Evolutionary conservation across 1,140 invertebrate genomes (phyloP), one percentile per base, ranked within the genome.

Genomic region (Drosophila sucinea): DNA sequence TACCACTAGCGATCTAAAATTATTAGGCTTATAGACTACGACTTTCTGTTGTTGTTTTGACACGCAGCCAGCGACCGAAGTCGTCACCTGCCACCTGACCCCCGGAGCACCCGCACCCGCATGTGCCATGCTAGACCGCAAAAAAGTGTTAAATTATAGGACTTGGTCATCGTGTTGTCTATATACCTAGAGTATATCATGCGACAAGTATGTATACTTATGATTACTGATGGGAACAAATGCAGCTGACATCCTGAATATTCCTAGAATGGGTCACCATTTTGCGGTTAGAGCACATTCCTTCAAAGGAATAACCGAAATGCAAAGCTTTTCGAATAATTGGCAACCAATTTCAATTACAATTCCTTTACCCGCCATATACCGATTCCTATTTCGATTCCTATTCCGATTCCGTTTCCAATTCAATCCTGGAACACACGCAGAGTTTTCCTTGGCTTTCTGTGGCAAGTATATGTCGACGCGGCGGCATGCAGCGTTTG

Each of bases 121-220:
- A 38, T 38, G 25, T 51, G 23, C 23, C 44, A 51, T 23, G 23
- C 23, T 8, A 54, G 75, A 87, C 83, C 83, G 79, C 84, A 87
- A 79, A 82, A 61, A 71, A 79, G 83, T 83, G 84, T 89, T 89
- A 83, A 87, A 87, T 87, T 87, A 87, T 87, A 87, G 83, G 77
- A 85, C 73, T 69, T 70, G 60, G 81, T 60, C 73, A 67, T 58
- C 62, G 6, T 35, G 47, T 60, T 66, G 23, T 30, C 30, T n/a
- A 30, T 41, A 60, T 69, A 56, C 23, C 44, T 8, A 35, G 35
- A 57, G 17, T 68, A 60, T 81, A 60, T 57, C 67, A 74, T 69
- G 69, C 66, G 60, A 65, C 17, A 17, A 17, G 17, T 17, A 17
- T 17, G 17, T 17, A 17, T 17, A 17, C 17, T 17, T 17, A 17